Base-by-base conservation (phyloP, 1,140 invertebrate species). In the Neuroterus valhalla region DNA sequence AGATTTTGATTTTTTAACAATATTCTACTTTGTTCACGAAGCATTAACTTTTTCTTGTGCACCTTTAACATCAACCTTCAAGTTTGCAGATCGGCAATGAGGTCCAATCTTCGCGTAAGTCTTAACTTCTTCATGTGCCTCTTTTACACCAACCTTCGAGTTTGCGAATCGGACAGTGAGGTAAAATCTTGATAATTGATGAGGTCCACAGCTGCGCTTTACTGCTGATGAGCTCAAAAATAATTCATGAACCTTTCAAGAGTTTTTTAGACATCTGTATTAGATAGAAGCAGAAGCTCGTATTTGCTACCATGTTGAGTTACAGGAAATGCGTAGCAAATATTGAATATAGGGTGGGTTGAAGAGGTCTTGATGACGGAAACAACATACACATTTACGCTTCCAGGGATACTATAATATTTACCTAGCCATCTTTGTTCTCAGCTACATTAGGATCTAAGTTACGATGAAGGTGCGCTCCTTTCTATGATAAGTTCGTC, bases 221-320 rank as follows among this genome's bases (percentile, higher is more conserved):
- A 38, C 46, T 71, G 23, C 66, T 15, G 71, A 46, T 8, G 31
- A 38, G 42, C 43, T 72, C 71, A 72, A 66, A 72, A 52, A 72
- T 72, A 72, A 66, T 76, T 45, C 42, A 72, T 76, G 66, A 72
- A 43, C 48, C 69, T 76, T 76, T 75, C 74, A 71, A 75, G 69
- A 62, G 70, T 66, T 75, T 71, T n/a, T 46, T 48, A 19, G 1
- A 12, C 42, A 6, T 21, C 11, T 15, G 42, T 6, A 1, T 66
- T 68, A 66, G 38, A 17, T 50, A 48, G 50, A 72, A 75, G 43
- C 45, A 67, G 50, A 62, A 21, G 45, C 45, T 67, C 70, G 48
- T 76, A 76, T 76, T 72, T 70, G 66, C 66, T 62, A 69, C 70
- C 43, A 72, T 68, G 71, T 72, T 76, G 75, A 76, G 68, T 70